These are phyloP conservation scores for human DNA, from an alignment of 2,113 vertebrate species.

Conservation along the genomic window GRCh38 chr11:20974501-20975000, in stretches of 20 bases:
- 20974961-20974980: not conserved
- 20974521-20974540: not conserved
- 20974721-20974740: not conserved
- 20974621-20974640: not conserved
- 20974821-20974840: not conserved
- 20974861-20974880: not conserved
- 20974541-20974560: not conserved
- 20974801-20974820: not conserved
- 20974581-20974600: slow-evolving; percentile 20
- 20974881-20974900: not conserved
- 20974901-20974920: not conserved
- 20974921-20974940: not conserved
- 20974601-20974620: not conserved
- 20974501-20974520: not conserved
- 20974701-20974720: not conserved
- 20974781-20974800: not conserved
- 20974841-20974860: not conserved
- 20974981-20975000: not conserved
- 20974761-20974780: not conserved
- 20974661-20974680: not conserved
- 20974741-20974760: not conserved
- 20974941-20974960: not conserved
- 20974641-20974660: not conserved
- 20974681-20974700: not conserved
- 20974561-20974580: slow-evolving; percentile 26